Conservation (phyloP, 2,888 invertebrate genomes). For the Epiblema foenella region DNA sequence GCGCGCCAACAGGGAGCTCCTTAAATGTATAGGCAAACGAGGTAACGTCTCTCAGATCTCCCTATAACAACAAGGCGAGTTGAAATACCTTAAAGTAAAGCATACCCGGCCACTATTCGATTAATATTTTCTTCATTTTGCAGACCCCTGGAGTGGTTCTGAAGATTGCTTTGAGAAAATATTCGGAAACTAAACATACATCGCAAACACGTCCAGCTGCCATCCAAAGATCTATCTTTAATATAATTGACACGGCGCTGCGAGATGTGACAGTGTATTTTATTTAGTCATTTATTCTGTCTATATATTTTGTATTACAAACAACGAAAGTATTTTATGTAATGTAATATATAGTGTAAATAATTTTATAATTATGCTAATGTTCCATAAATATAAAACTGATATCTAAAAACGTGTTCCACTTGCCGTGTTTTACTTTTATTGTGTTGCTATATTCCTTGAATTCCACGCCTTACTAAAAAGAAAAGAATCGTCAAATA, state of each 20-base stretch:
- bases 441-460: neutral
- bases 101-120: neutral
- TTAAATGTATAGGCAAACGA: slow-evolving; percentile 75
- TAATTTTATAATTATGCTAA: neutral
- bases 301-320: slow-evolving; percentile 11
- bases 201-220: slow-evolving; percentile 30
- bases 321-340: neutral
- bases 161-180: slow-evolving; percentile 47
- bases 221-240: slow-evolving; percentile 29
- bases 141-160: slow-evolving; percentile 54
- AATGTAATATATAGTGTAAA: slow-evolving; percentile 13
- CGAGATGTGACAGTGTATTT: slow-evolving; percentile 33
- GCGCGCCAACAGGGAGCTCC: slow-evolving; percentile 66
- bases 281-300: slow-evolving; percentile 24
- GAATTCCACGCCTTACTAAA: neutral
- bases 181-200: slow-evolving; percentile 28
- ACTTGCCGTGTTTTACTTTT: neutral
- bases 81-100: neutral
- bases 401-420: neutral
- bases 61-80: neutral
- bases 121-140: slow-evolving; percentile 46
- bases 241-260: slow-evolving; percentile 19
- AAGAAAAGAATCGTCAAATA: neutral
- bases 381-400: neutral
- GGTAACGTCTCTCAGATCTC: slow-evolving; percentile 57